These are phyloP conservation scores for Dascyllus trimaculatus DNA, from an alignment of 2,113 vertebrate genomes.

Conservation along the genomic window DNA sequence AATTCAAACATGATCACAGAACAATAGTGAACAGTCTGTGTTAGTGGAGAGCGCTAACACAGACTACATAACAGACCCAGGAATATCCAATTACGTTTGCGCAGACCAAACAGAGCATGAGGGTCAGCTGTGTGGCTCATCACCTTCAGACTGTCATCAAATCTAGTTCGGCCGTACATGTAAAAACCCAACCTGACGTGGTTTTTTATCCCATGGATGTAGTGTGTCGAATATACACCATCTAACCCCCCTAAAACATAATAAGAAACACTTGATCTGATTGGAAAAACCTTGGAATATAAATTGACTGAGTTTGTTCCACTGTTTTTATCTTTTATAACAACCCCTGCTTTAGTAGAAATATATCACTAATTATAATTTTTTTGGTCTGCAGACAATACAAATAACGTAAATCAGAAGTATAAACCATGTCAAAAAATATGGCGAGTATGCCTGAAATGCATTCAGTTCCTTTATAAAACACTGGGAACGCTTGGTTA, in stretches of 20 bases:
- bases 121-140: slow-evolving; percentile 1
- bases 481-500: background rate
- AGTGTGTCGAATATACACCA: too few species aligned
- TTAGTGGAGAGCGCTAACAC: background rate
- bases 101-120: background rate
- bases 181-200: background rate
- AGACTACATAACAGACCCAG: background rate
- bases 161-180: background rate
- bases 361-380: background rate
- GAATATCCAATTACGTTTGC: background rate
- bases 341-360: background rate
- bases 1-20: slow-evolving; percentile 13
- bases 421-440: background rate
- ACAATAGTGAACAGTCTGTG: background rate
- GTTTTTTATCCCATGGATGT: background rate
- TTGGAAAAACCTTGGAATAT: background rate
- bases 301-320: background rate
- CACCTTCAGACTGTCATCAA: slow-evolving; percentile 2
- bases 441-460: background rate
- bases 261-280: background rate
- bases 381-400: background rate
- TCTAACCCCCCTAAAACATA: background rate
- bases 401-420: background rate
- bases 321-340: background rate
- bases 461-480: background rate